phyloP scores from a whole-genome alignment of 1,140 invertebrate genomes.

The Leptopilina boulardi region DNA sequence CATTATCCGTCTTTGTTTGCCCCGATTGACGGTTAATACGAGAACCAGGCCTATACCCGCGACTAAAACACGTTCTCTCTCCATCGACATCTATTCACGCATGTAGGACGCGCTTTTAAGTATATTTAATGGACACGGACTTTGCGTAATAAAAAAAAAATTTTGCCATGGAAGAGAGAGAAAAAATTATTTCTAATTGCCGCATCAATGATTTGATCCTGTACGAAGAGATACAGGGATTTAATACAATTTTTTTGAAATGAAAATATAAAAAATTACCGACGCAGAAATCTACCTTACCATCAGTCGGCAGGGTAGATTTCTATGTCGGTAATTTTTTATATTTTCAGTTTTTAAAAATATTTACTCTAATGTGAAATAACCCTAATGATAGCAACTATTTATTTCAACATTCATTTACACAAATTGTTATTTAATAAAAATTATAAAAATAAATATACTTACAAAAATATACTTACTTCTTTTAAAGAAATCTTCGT shows the following conservation, averaged over 20 bases:
- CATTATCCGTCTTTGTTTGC: constrained; percentile 42
- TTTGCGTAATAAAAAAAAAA: not conserved
- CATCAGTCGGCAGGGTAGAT: no score
- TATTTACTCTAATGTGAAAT: no score
- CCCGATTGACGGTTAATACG: constrained; percentile 44
- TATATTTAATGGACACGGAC: not conserved
- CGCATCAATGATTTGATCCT: not conserved
- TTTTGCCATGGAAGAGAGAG: not conserved
- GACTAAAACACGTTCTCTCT: constrained; percentile 26
- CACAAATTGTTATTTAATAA: no score
- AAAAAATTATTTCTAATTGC: not conserved
- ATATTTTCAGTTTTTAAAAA: no score
- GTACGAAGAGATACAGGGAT: not conserved
- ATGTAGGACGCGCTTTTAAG: not conserved
- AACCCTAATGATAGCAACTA: no score
- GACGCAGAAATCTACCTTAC: no score
- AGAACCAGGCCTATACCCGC: constrained; percentile 31
- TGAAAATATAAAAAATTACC: no score
- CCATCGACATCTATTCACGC: not conserved
- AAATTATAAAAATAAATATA: no score
- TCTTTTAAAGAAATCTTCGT: not conserved
- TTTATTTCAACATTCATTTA: no score
- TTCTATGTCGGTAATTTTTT: no score
- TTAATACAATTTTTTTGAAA: no score
- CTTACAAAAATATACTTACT: no score